These are phyloP conservation scores for Ametastegia equiseti DNA, from an alignment of 2,888 invertebrate genomes.

Conservation along the genomic window DNA sequence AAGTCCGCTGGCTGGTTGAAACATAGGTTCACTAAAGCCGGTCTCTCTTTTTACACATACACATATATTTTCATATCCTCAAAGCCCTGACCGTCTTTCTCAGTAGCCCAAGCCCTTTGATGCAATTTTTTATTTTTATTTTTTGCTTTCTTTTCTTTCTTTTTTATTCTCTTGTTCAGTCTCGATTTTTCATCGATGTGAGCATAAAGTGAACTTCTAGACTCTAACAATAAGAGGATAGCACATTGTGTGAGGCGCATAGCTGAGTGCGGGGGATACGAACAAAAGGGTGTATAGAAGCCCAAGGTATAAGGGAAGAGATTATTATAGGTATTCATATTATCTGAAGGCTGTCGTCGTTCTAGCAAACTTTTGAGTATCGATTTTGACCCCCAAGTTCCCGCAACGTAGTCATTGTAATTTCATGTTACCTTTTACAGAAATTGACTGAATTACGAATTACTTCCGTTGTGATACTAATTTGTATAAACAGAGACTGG, in stretches of 20 bases:
- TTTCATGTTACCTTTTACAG: not conserved
- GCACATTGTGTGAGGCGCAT: conserved; percentile 5
- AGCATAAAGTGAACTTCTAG: conserved; percentile 35
- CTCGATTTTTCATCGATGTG: conserved; percentile 40
- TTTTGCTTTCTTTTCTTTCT: not conserved
- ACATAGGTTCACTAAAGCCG: not conserved
- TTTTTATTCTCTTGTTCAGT: not conserved
- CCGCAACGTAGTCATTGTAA: not conserved
- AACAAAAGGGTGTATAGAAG: conserved; percentile 20
- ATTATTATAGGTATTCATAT: conserved; percentile 29
- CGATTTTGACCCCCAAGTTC: not conserved
- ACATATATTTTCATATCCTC: not conserved
- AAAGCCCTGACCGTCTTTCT: conserved; percentile 15
- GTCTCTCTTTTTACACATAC: not conserved
- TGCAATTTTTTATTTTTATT: not conserved
- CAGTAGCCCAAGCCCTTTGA: conserved; percentile 4
- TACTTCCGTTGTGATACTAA: not conserved
- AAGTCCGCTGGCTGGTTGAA: conserved; percentile 8
- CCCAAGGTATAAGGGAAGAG: not conserved
- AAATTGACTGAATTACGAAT: not conserved
- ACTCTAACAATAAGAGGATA: conserved; percentile 27
- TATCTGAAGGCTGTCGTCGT: conserved; percentile 7
- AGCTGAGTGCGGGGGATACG: conserved; percentile 2
- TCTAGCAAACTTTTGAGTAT: conserved; percentile 17
- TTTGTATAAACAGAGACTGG: too few relatives aligned